Evolutionary conservation across 2,113 vertebrate species (phyloP).

Genomic region (Mustelus asterias): DNA sequence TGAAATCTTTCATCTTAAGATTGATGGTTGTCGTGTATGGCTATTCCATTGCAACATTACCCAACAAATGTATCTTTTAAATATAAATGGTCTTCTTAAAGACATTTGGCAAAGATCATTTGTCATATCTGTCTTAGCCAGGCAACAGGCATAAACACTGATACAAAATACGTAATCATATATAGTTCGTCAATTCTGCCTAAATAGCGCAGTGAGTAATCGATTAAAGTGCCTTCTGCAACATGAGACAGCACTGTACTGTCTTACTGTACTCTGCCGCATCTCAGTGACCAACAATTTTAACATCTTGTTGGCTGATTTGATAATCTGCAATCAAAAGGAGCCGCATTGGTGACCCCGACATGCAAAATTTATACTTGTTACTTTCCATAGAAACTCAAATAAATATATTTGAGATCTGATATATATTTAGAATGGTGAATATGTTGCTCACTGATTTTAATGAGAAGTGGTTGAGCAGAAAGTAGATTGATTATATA

Average conservation of each 20-base stretch:
- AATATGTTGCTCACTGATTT: not conserved
- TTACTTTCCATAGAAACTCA: not conserved
- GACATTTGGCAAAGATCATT: not conserved
- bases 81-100: not conserved
- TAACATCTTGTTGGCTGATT: not conserved
- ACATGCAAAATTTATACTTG: not conserved
- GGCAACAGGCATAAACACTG: not conserved
- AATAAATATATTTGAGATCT: not conserved
- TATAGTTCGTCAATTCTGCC: not conserved
- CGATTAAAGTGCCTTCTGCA: not conserved
- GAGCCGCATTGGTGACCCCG: not conserved
- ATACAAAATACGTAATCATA: not conserved
- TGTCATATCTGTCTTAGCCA: not conserved
- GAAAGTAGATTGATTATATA: not conserved
- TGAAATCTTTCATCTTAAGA: not conserved
- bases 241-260: not conserved
- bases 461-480: not conserved
- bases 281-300: not conserved
- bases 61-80: not conserved
- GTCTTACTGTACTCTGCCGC: too few relatives aligned
- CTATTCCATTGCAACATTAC: slow-evolving; percentile 13
- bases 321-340: not conserved
- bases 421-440: not conserved
- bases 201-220: not conserved
- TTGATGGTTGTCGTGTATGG: not conserved